A percentile compares a stretch with the other conserved stretches of the same genome.
Conservation (phyloP, 2,113 vertebrate species). For the Otus sunia region DNA sequence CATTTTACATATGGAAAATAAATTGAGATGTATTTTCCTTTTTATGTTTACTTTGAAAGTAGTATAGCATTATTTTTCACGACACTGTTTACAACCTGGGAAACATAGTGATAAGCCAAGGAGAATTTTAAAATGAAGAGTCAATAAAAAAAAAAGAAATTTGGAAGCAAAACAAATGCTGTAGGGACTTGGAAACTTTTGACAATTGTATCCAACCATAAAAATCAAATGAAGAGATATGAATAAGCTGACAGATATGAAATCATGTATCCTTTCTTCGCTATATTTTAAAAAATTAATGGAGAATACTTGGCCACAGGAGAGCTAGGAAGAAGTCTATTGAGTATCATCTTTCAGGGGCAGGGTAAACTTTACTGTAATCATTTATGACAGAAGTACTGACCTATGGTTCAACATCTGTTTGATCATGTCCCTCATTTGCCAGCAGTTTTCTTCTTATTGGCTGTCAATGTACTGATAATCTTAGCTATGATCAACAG, state of each 20-base stretch:
- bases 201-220: neutral
- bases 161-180: neutral
- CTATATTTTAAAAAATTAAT: neutral
- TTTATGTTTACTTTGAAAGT: neutral
- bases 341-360: neutral
- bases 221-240: neutral
- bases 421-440: neutral
- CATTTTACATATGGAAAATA: neutral
- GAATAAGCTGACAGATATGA: neutral
- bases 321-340: neutral
- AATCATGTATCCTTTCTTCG: neutral
- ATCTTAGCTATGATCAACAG: neutral
- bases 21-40: neutral
- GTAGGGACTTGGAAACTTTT: neutral
- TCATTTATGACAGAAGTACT: neutral
- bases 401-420: neutral
- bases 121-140: neutral
- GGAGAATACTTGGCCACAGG: neutral
- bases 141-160: neutral
- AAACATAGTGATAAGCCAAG: neutral
- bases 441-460: neutral
- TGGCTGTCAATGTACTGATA: neutral
- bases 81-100: neutral
- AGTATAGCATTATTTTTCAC: neutral
- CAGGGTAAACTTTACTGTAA: neutral